Base-by-base conservation (phyloP, 92 coral and sea anemone genomes). In the Phenganax stokvisi region DNA sequence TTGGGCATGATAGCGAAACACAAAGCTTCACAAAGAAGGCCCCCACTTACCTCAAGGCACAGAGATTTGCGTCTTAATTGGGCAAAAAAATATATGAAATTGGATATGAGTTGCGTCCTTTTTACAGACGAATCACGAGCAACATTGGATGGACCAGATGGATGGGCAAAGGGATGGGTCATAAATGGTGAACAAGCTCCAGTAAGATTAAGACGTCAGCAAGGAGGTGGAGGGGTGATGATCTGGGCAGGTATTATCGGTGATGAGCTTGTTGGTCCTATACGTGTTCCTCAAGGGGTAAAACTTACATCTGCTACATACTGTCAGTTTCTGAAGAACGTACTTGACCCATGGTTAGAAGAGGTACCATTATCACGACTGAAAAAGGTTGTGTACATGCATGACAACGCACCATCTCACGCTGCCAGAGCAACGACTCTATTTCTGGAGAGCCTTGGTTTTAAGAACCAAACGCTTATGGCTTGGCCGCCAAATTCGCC, bases 241-340 rank as follows among this genome's bases (percentile, higher is more conserved):
- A 64, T 64, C 3, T 13, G 70, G 70, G 70, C 70, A 12, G 70
- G 25, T 9, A 64, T 64, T 64, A 64, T 64, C 30, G 29, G 25
- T 20, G 70, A 64, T 2, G 70, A 64, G 28, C 70, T 64, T 64
- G 29, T 64, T 64, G 70, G 70, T 64, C 1, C 70, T 64, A 8
- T 64, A 13, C 70, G 70, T 9, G 70, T 64, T 64, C 70, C 70
- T 12, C 70, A 64, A 64, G 70, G 70, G 70, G 70, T 64, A 64
- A 57, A 64, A 64, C 70, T 64, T 64, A 64, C 70, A 12, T 64
- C 17, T 12, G 70, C 70, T 64, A 64, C 70, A 29, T 64, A 64
- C 70, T 64, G 70, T 64, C 70, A 64, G 70, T 64, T 64, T 20
- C 70, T 64, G 17, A 3, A 71, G 63, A 57, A 57, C 63, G 63